Evolutionary conservation across 2,113 vertebrate genomes (phyloP).

Genomic region (Lutjanus erythropterus): DNA sequence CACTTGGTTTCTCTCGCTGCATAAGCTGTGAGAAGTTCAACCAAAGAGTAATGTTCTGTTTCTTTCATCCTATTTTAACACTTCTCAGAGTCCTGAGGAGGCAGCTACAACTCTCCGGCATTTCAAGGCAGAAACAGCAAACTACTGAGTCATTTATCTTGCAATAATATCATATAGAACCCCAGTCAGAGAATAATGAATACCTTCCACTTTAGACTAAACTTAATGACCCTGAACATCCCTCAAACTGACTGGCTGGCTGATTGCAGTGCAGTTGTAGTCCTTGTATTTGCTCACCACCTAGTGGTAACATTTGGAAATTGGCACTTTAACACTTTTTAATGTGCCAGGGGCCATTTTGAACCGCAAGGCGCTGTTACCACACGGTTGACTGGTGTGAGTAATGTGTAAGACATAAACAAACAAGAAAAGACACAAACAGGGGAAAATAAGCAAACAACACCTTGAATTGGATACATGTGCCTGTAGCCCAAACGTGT

Average conservation of each 20-base stretch:
- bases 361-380: slow-evolving; percentile 64
- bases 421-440: slow-evolving; percentile 34
- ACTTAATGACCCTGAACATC: slow-evolving; percentile 11
- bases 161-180: not conserved
- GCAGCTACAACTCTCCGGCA: not conserved
- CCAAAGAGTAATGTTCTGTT: not conserved
- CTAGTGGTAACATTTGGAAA: slow-evolving; percentile 57
- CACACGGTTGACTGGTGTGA: slow-evolving; percentile 54
- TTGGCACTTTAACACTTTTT: slow-evolving; percentile 26
- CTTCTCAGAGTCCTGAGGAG: not conserved
- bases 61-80: not conserved
- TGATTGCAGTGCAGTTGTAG: not conserved
- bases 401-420: slow-evolving; percentile 58
- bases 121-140: not conserved
- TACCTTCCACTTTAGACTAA: no score
- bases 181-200: not conserved
- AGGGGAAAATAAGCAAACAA: slow-evolving; percentile 20
- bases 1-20: no score
- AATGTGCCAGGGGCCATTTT: slow-evolving; percentile 85
- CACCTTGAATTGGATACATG: not conserved
- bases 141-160: no score
- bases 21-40: not conserved
- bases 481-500: not conserved
- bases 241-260: slow-evolving; percentile 1
- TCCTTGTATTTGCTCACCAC: slow-evolving; percentile 68